Evolutionary conservation across 2,797 vertebrate species (phyloP).

Genomic region (Lacerta bilineata): DNA sequence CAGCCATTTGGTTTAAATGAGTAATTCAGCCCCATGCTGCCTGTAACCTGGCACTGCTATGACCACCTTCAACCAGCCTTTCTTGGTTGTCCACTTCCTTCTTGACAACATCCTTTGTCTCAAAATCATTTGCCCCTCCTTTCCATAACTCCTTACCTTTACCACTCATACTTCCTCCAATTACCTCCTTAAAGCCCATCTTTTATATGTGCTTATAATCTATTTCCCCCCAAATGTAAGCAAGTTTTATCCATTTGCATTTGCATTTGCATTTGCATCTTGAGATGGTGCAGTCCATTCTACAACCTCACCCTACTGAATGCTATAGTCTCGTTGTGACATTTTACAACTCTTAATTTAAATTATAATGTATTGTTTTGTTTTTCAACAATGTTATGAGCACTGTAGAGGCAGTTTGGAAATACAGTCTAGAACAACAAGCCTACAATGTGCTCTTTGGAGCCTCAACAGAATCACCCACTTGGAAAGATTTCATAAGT

Average conservation of each 20-base stretch:
- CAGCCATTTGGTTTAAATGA: too few species aligned
- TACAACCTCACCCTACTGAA: too few species aligned
- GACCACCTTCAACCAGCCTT: background rate
- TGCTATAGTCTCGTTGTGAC: background rate
- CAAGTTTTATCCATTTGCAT: background rate
- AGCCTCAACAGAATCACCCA: background rate
- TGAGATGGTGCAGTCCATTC: too few species aligned
- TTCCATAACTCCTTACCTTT: too few species aligned
- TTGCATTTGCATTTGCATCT: background rate
- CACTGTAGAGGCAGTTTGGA: too few species aligned
- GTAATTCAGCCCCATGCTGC: background rate
- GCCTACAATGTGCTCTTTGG: too few species aligned
- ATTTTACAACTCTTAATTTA: background rate
- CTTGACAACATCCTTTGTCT: background rate
- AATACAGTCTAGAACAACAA: background rate
- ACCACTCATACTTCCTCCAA: background rate
- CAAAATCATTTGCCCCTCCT: too few species aligned
- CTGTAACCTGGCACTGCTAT: too few species aligned
- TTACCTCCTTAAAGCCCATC: background rate
- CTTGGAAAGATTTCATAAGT: background rate
- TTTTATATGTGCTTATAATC: background rate
- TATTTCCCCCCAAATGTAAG: background rate
- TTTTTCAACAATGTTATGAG: background rate
- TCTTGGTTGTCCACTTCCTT: background rate
- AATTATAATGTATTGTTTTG: too few species aligned